A percentile compares a stretch with the other conserved stretches of the same genome.
Evolutionary conservation across 2,888 invertebrate genomes (phyloP).

Genomic region (Synanthedon formicaeformis): DNA sequence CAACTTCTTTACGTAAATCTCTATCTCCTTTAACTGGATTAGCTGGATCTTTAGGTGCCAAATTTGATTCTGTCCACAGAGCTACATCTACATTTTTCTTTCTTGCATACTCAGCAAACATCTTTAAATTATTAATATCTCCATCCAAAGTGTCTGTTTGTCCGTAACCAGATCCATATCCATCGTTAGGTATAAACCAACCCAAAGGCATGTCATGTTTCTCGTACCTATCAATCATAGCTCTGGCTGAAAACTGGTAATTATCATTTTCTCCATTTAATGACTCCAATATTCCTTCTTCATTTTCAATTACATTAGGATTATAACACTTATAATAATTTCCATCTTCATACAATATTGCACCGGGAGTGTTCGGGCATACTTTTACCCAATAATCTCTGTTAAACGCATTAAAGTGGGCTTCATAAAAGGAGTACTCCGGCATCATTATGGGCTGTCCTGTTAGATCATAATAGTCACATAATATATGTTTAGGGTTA

Average conservation of each 20-base stretch:
- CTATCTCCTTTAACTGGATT: constrained; percentile 58
- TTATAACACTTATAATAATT: constrained; percentile 48
- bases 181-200: constrained; percentile 61
- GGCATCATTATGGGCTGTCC: constrained; percentile 52
- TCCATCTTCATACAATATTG: constrained; percentile 53
- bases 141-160: constrained; percentile 52
- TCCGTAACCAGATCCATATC: constrained; percentile 58
- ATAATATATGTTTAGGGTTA: constrained; percentile 36
- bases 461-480: constrained; percentile 55
- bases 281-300: constrained; percentile 49
- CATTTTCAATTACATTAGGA: constrained; percentile 38
- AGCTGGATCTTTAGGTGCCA: constrained; percentile 43
- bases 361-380: constrained; percentile 20
- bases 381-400: constrained; percentile 60
- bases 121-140: constrained; percentile 47
- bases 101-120: constrained; percentile 43
- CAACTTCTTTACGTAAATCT: constrained; percentile 48
- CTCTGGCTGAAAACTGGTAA: constrained; percentile 60
- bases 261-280: constrained; percentile 57
- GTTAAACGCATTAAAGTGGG: constrained; percentile 58
- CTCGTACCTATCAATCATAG: constrained; percentile 56
- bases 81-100: constrained; percentile 47
- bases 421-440: constrained; percentile 54
- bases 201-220: constrained; percentile 52
- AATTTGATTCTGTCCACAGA: constrained; percentile 55